phyloP scores from a whole-genome alignment of 1,140 invertebrate genomes.

The Drosophila sproati region DNA sequence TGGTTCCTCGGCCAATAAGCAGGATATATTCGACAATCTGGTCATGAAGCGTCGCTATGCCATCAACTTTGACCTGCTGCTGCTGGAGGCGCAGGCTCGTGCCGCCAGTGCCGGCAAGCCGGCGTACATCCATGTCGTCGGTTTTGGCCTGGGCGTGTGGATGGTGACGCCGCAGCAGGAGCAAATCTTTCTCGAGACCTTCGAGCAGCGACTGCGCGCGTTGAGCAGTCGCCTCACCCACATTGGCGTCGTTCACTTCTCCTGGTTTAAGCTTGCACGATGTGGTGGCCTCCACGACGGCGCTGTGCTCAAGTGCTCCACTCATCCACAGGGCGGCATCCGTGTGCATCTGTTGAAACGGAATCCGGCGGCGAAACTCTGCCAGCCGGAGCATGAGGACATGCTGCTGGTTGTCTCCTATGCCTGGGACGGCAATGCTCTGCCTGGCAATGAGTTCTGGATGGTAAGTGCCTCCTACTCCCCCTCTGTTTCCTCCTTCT shows the following conservation, averaged over 20 bases:
- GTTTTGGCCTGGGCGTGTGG: conserved; percentile 80
- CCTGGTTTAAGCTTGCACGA: conserved; percentile 66
- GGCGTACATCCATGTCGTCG: conserved; percentile 80
- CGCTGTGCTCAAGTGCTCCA: conserved; percentile 33
- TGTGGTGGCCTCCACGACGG: conserved; percentile 60
- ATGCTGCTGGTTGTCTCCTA: conserved; percentile 87
- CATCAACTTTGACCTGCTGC: conserved; percentile 71
- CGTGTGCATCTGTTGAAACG: conserved; percentile 65
- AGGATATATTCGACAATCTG: conserved; percentile 74
- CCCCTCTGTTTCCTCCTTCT: background rate
- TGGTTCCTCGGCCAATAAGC: conserved; percentile 51
- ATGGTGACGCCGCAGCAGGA: conserved; percentile 75
- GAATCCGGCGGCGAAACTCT: conserved; percentile 70
- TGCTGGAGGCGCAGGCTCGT: conserved; percentile 65
- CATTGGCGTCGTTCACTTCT: conserved; percentile 77
- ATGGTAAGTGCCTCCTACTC: conserved; percentile 47
- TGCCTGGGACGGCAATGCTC: conserved; percentile 89
- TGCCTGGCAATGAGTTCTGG: conserved; percentile 88
- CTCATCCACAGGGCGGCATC: conserved; percentile 71
- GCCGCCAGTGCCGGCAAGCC: conserved; percentile 35
- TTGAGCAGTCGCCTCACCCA: conserved; percentile 52
- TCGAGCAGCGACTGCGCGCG: conserved; percentile 70
- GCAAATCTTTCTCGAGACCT: conserved; percentile 78
- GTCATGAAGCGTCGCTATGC: conserved; percentile 79
- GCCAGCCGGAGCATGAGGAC: conserved; percentile 24